phyloP scores from a whole-genome alignment of 2,888 invertebrate species.

The Oligia fasciuncula region DNA sequence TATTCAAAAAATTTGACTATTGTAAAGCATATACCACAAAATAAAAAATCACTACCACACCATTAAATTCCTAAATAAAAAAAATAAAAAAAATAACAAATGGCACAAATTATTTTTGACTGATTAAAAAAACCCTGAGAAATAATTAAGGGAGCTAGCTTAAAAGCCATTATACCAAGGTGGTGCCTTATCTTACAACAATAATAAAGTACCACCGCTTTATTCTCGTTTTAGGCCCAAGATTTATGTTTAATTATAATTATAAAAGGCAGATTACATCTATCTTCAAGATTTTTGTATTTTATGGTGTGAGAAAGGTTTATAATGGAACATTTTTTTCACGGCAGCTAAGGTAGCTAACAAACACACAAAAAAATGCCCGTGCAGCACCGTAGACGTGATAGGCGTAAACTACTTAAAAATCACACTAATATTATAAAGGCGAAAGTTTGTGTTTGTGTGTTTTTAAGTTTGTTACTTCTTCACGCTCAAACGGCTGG shows the following conservation, averaged over 20 bases:
- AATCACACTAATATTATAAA: too few relatives aligned
- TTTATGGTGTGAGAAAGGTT: conserved; percentile 8
- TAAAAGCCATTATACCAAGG: conserved; percentile 50
- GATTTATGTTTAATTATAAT: conserved; percentile 62
- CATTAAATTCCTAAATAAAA: not conserved
- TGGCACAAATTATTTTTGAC: conserved; percentile 11
- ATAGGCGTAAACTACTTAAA: too few relatives aligned
- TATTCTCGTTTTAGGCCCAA: conserved; percentile 46
- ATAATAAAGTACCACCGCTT: conserved; percentile 58
- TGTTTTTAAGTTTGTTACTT: too few relatives aligned
- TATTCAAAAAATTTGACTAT: not conserved
- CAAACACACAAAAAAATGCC: not conserved
- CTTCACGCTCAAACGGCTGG: too few relatives aligned
- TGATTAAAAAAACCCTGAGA: not conserved
- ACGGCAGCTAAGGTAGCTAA: not conserved
- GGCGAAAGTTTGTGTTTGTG: too few relatives aligned
- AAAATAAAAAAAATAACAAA: too few relatives aligned
- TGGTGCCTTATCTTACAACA: conserved; percentile 51
- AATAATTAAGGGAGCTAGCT: conserved; percentile 9
- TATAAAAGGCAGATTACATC: conserved; percentile 44
- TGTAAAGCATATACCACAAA: not conserved
- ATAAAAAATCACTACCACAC: too few relatives aligned
- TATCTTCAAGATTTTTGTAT: conserved; percentile 31
- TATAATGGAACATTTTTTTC: not conserved
- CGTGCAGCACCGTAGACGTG: not conserved